Evolutionary conservation across 2,888 invertebrate species (phyloP), one percentile per base, ranked within the genome.

Genomic region (Exocentrus adspersus): DNA sequence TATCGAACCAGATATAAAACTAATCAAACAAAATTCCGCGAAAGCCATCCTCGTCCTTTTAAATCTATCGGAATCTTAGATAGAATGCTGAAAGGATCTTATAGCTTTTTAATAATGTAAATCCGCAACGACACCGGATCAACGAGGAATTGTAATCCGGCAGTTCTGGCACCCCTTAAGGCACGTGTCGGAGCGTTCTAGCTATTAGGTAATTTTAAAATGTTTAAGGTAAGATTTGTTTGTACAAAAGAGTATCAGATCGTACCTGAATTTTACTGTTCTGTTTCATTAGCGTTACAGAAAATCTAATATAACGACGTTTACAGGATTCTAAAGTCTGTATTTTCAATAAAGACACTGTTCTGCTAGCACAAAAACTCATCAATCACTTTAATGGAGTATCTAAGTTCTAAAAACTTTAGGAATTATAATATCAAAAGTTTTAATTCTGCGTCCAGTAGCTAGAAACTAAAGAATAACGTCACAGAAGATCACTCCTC

Each of bases 131-230:
- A 37, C 14, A 37, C 14, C 14, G 37, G 37, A 37, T 37, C 37
- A 37, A n/a, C 12, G 37, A 37, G 37, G 12, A 37, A 12, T n/a
- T 37, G 37, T 37, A 37, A 37, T 37, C 37, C 37, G 37, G 5
- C 12, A 37, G 10, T n/a, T n/a, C n/a, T n/a, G n/a, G n/a, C n/a
- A n/a, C n/a, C n/a, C 37, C 37, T 3, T 37, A 12, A 37, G 37
- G 37, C 37, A 37, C n/a, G 37, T 37, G 37, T 37, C 37, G 14
- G 37, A 37, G 14, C 14, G 37, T 37, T 37, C n/a, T n/a, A 37
- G 37, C 37, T n/a, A 37, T 37, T 37, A 37, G 37, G n/a, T 37
- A 37, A 37, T 37, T 37, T 37, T 37, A 37, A 37, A 37, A 37
- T 12, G 37, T 5, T 14, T n/a, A 37, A 24, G 24, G 24, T 3